These are phyloP conservation scores for Coreius guichenoti DNA, from an alignment of 2,797 vertebrate genomes.

Conservation along the genomic window DNA sequence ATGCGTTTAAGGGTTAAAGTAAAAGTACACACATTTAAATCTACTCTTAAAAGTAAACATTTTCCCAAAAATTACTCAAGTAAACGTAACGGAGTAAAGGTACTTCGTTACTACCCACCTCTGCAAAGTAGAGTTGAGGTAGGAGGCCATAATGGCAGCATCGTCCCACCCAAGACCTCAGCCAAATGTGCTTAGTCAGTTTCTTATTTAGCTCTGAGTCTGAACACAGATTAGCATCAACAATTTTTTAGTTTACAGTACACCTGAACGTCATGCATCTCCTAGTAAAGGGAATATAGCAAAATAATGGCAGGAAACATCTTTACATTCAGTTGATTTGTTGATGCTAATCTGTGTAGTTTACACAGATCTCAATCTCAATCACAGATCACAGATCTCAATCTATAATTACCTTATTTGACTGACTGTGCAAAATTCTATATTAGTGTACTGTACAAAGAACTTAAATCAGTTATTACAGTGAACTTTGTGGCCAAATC, in stretches of 20 bases:
- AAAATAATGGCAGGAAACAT: neutral
- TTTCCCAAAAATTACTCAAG: no score
- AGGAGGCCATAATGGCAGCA: neutral
- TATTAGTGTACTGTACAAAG: neutral
- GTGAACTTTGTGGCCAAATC: neutral
- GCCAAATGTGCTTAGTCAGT: neutral
- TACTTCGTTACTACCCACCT: no score
- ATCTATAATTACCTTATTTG: neutral
- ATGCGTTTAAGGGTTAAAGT: no score
- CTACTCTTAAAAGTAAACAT: no score
- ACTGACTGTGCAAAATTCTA: neutral
- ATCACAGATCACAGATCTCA: no score
- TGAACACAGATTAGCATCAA: neutral
- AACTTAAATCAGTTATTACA: conserved; percentile 1
- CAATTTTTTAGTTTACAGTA: neutral
- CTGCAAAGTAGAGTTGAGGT: neutral
- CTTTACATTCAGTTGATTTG: neutral
- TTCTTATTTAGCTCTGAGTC: neutral
- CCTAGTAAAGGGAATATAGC: neutral
- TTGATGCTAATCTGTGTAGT: no score
- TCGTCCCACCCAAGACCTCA: neutral
- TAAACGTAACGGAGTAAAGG: no score
- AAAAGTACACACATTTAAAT: no score
- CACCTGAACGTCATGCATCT: neutral
- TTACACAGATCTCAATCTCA: no score